A percentile compares a stretch with the other conserved stretches of the same genome.
These are phyloP conservation scores for Cotesia vestalis DNA, from an alignment of 1,140 invertebrate species.

Conservation along the genomic window DNA sequence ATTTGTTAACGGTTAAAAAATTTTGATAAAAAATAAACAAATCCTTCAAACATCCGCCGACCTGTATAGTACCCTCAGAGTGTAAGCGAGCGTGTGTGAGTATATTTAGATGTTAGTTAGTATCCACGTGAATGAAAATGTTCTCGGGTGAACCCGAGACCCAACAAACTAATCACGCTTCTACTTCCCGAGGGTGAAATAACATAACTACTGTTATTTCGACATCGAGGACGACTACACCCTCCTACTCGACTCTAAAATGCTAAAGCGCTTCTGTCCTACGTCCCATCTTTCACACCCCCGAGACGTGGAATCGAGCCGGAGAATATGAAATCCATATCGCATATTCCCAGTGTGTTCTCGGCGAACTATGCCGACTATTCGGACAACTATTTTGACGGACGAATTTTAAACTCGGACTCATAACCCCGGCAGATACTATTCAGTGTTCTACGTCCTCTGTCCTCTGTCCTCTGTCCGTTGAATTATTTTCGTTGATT, in stretches of 20 bases:
- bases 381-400: slow-evolving; percentile 4
- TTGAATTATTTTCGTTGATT: slow-evolving; percentile 2
- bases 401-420: not conserved
- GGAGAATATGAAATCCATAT: too few species aligned
- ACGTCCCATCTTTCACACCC: too few species aligned
- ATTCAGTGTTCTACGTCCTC: not conserved
- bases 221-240: not conserved
- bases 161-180: slow-evolving; percentile 34
- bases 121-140: slow-evolving; percentile 33
- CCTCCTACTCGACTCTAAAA: not conserved
- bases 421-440: not conserved
- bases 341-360: too few species aligned
- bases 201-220: slow-evolving; percentile 9
- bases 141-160: slow-evolving; percentile 28
- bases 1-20: too few species aligned
- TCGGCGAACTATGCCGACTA: slow-evolving; percentile 9
- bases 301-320: too few species aligned
- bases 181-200: slow-evolving; percentile 33
- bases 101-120: slow-evolving; percentile 4
- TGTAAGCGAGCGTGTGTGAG: slow-evolving; percentile 10
- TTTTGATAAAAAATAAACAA: too few species aligned
- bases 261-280: too few species aligned
- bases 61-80: too few species aligned
- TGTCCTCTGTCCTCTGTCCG: not conserved
- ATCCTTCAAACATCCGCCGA: slow-evolving; percentile 16